Evolutionary conservation across 2,113 vertebrate genomes (phyloP).

Genomic region (Cryptomyrus ogoouensis): DNA sequence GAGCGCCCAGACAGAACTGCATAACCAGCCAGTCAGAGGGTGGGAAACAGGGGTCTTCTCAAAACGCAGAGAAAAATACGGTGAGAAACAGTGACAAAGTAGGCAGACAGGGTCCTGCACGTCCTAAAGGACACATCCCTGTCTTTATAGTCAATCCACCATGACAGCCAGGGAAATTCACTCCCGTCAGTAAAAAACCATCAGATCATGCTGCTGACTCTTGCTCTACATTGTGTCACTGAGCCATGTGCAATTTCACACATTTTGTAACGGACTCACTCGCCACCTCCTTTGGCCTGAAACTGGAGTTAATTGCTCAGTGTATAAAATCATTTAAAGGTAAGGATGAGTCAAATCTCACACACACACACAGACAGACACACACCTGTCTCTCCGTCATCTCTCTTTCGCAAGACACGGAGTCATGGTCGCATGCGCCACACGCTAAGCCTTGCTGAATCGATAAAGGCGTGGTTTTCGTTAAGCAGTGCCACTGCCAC

Average conservation of each 20-base stretch:
- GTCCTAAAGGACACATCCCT: background rate
- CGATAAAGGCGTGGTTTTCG: background rate
- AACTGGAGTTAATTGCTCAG: background rate
- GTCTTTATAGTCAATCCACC: background rate
- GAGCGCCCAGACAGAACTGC: background rate
- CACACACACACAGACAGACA: background rate
- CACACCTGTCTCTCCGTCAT: background rate
- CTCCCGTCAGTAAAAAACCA: background rate
- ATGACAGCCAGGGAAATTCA: background rate
- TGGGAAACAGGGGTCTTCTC: background rate
- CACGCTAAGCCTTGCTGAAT: background rate
- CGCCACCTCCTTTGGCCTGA: background rate
- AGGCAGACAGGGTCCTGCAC: background rate
- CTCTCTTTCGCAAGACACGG: background rate
- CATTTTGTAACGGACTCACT: background rate
- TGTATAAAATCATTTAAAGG: background rate
- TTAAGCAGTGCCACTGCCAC: background rate
- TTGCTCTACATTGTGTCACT: background rate
- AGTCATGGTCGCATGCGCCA: background rate
- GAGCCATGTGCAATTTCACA: background rate
- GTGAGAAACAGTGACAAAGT: background rate
- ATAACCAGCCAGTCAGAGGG: background rate
- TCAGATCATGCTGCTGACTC: background rate
- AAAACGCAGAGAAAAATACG: background rate
- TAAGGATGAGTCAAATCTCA: background rate